A percentile compares a stretch with the other conserved stretches of the same genome.
phyloP scores from a whole-genome alignment of 2,113 vertebrate species.

The Hassar affinis region DNA sequence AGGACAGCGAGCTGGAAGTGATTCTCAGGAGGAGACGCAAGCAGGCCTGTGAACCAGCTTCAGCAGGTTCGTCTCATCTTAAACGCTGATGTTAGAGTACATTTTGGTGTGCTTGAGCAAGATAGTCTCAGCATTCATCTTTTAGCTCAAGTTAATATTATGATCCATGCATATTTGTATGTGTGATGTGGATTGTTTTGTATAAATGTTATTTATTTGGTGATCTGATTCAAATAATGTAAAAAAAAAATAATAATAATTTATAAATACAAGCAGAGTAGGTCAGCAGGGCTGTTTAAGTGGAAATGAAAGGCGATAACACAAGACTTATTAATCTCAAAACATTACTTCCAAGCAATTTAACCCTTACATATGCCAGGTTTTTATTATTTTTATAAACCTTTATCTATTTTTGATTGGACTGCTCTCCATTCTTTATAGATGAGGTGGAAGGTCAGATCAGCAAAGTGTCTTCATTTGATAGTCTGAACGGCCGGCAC shows the following conservation, averaged over 20 bases:
- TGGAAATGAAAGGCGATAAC: neutral
- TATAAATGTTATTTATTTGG: neutral
- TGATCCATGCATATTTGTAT: neutral
- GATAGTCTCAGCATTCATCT: neutral
- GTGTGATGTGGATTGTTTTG: neutral
- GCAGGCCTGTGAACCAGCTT: slow-evolving; percentile 68
- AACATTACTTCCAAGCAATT: neutral
- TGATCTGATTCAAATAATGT: neutral
- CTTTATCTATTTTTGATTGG: neutral
- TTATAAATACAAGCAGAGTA: neutral
- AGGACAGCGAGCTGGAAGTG: slow-evolving; percentile 78
- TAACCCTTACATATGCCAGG: neutral
- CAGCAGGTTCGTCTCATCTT: slow-evolving; percentile 58
- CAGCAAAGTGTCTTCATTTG: slow-evolving; percentile 70
- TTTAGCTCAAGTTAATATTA: neutral
- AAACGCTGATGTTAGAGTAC: neutral
- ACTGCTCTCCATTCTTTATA: slow-evolving; percentile 36
- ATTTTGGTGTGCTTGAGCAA: neutral
- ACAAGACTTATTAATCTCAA: neutral
- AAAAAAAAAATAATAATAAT: neutral
- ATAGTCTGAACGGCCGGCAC: slow-evolving; percentile 68
- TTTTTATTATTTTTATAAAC: neutral
- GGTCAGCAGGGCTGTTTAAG: neutral
- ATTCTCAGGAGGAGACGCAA: slow-evolving; percentile 77
- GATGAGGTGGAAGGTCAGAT: slow-evolving; percentile 66